Evolutionary conservation across 2,888 invertebrate species (phyloP).

Genomic region (Julus scanicus): DNA sequence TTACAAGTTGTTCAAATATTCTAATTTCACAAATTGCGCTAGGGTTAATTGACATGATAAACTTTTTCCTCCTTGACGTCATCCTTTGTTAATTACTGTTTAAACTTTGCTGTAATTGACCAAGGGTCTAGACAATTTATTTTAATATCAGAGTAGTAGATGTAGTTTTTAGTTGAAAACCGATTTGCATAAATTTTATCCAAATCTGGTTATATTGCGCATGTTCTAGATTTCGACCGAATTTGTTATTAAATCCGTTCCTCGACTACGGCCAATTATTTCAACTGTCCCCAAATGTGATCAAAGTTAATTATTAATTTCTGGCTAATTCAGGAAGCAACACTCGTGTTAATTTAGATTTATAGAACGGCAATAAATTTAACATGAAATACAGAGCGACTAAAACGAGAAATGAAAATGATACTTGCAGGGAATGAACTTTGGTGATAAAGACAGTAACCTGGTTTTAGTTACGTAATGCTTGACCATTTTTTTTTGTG

Average conservation of each 20-base stretch:
- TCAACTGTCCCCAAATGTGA: too few species aligned
- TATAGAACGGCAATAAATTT: slow-evolving; percentile 13
- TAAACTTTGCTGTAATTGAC: too few species aligned
- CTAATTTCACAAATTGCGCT: background rate
- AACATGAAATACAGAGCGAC: background rate
- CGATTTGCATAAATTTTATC: too few species aligned
- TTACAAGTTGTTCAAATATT: background rate
- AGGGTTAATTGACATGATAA: background rate
- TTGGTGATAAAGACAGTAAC: background rate
- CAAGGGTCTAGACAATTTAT: too few species aligned
- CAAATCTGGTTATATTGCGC: too few species aligned
- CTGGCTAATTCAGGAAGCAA: background rate
- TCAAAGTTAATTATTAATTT: background rate
- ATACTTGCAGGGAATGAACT: background rate
- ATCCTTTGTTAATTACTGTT: background rate
- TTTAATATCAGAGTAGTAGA: too few species aligned
- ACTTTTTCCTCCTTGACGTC: too few species aligned
- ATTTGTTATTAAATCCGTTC: too few species aligned
- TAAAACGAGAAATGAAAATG: background rate
- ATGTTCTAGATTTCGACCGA: too few species aligned
- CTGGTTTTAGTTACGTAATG: background rate
- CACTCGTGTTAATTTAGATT: background rate
- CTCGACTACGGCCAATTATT: too few species aligned
- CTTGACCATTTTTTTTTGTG: background rate
- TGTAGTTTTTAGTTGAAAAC: too few species aligned